phyloP scores from a whole-genome alignment of 2,797 vertebrate genomes.

The Ciconia nigra region DNA sequence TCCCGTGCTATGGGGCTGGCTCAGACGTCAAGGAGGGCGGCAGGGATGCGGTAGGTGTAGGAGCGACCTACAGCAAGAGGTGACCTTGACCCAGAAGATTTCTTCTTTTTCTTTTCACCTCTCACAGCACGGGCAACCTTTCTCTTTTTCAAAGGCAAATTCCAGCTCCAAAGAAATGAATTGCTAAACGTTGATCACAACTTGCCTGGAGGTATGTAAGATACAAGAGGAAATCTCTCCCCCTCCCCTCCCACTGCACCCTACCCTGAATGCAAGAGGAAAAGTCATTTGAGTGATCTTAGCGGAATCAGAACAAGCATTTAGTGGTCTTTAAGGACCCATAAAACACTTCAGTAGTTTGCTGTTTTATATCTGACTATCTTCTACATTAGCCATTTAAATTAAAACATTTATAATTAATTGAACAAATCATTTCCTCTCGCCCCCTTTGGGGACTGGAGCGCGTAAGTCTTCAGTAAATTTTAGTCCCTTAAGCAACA shows the following conservation, averaged over 20 bases:
- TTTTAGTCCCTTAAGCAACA: constrained; percentile 23
- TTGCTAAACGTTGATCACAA: background rate
- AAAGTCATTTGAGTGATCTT: constrained; percentile 4
- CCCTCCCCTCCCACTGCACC: background rate
- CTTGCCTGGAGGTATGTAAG: constrained; percentile 11
- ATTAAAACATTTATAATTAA: constrained; percentile 74
- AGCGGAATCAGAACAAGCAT: constrained; percentile 26
- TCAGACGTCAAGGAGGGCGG: background rate
- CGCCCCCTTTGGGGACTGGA: background rate
- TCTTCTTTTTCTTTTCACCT: background rate
- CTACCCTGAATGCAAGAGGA: background rate
- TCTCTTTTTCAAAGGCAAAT: background rate
- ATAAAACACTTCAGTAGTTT: constrained; percentile 49
- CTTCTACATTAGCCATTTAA: constrained; percentile 60
- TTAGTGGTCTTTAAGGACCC: constrained; percentile 54
- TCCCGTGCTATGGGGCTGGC: accelerated
- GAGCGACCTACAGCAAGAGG: background rate
- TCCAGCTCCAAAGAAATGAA: background rate
- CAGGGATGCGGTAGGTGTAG: background rate
- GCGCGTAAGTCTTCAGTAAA: background rate
- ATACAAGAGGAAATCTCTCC: background rate
- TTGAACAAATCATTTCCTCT: constrained; percentile 61
- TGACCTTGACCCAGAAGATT: background rate
- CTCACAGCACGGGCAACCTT: accelerated
- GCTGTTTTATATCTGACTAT: constrained; percentile 46